phyloP scores from a whole-genome alignment of 23 tunicate genomes.

The Halocynthia roretzi region DNA sequence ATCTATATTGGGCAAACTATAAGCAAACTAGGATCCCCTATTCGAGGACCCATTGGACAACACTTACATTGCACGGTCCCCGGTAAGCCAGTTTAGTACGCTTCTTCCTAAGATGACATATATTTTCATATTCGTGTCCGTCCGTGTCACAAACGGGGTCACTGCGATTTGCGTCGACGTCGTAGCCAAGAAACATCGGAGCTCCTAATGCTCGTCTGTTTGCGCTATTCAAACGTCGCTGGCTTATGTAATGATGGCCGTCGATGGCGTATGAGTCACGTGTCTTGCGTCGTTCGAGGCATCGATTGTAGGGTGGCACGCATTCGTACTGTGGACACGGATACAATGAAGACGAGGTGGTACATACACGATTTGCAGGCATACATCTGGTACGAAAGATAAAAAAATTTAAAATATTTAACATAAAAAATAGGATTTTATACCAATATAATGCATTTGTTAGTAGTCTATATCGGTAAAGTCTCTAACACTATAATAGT shows the following conservation, averaged over 20 bases:
- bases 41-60: neutral
- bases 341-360: constrained; percentile 12
- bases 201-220: neutral
- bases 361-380: constrained; percentile 48
- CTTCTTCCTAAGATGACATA: constrained; percentile 43
- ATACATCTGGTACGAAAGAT: constrained; percentile 38
- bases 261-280: constrained; percentile 18
- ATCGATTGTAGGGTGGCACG: constrained; percentile 31
- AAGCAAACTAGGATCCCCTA: no score
- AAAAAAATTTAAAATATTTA: neutral
- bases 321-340: constrained; percentile 76
- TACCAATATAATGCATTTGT: no score
- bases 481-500: no score
- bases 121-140: constrained; percentile 32
- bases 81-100: constrained; percentile 29
- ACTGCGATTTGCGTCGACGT: neutral
- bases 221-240: constrained; percentile 4
- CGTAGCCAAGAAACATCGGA: neutral
- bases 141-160: constrained; percentile 53
- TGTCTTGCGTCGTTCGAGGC: constrained; percentile 22
- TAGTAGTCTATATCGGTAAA: no score
- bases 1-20: no score
- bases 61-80: constrained; percentile 35
- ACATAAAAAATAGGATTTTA: no score
- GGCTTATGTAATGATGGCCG: constrained; percentile 10